Conservation (phyloP, 2,888 invertebrate species). For the Graphium colonna region DNA sequence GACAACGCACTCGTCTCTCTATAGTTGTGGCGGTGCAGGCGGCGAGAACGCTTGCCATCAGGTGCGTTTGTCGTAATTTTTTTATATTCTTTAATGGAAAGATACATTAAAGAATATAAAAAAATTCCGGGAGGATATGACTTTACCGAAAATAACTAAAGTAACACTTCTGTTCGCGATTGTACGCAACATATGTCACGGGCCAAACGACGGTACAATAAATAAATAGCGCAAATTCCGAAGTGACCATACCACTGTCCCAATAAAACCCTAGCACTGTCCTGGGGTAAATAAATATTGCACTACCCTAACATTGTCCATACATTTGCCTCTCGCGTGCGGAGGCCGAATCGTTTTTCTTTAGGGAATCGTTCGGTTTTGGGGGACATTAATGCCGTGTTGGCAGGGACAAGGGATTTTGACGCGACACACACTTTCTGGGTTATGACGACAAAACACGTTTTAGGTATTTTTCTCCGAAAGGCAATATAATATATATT, state of each 20-base stretch:
- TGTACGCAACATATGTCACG: constrained; percentile 65
- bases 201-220: constrained; percentile 62
- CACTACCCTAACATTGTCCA: constrained; percentile 37
- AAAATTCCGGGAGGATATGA: too few species aligned
- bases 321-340: constrained; percentile 31
- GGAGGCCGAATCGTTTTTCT: constrained; percentile 18
- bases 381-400: constrained; percentile 9
- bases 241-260: constrained; percentile 71
- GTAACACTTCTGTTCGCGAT: constrained; percentile 41
- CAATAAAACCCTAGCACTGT: constrained; percentile 67
- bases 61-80: too few species aligned
- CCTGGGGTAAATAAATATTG: constrained; percentile 64
- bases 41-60: too few species aligned
- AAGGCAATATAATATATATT: too few species aligned
- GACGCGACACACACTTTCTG: not conserved
- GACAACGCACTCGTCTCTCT: too few species aligned
- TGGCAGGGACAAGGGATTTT: not conserved
- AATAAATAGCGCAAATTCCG: constrained; percentile 78
- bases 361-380: constrained; percentile 19
- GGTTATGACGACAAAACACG: not conserved
- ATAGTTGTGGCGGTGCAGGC: too few species aligned
- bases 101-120: too few species aligned
- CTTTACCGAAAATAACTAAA: constrained; percentile 4
- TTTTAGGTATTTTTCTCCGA: too few species aligned
- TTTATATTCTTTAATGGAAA: too few species aligned